Conservation (phyloP, 2,113 vertebrate genomes). For the Phyllopteryx taeniolatus region DNA sequence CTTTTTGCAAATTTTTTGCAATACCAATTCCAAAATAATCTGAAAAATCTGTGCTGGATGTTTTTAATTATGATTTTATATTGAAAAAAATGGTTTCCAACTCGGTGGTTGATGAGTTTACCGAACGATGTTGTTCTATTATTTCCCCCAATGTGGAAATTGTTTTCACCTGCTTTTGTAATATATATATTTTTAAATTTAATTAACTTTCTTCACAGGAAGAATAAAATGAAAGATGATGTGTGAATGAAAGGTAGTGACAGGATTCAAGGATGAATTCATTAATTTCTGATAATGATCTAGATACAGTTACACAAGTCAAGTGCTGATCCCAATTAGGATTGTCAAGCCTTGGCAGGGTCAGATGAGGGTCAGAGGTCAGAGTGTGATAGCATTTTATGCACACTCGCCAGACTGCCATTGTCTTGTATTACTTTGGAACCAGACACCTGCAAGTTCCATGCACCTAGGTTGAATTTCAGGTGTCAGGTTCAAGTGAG, state of each 20-base stretch:
- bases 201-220: not conserved
- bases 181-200: not conserved
- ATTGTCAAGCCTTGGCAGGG: conserved; percentile 17
- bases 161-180: not conserved
- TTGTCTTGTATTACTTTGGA: conserved; percentile 43
- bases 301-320: not conserved
- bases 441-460: conserved; percentile 52
- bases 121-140: not conserved
- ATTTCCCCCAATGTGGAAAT: not conserved
- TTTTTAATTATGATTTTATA: too few species aligned
- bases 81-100: not conserved
- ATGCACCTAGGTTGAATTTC: conserved; percentile 49
- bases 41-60: not conserved
- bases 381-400: conserved; percentile 18
- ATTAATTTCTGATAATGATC: not conserved
- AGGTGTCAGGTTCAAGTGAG: conserved; percentile 57
- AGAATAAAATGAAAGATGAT: not conserved
- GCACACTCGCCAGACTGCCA: not conserved
- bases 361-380: conserved; percentile 43
- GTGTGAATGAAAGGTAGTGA: not conserved
- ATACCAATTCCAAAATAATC: not conserved
- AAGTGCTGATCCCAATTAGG: not conserved
- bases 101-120: not conserved
- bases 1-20: not conserved
- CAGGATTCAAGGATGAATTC: not conserved